These are phyloP conservation scores for Sebastes hubbsi DNA, from an alignment of 2,797 vertebrate genomes.

Conservation along the genomic window DNA sequence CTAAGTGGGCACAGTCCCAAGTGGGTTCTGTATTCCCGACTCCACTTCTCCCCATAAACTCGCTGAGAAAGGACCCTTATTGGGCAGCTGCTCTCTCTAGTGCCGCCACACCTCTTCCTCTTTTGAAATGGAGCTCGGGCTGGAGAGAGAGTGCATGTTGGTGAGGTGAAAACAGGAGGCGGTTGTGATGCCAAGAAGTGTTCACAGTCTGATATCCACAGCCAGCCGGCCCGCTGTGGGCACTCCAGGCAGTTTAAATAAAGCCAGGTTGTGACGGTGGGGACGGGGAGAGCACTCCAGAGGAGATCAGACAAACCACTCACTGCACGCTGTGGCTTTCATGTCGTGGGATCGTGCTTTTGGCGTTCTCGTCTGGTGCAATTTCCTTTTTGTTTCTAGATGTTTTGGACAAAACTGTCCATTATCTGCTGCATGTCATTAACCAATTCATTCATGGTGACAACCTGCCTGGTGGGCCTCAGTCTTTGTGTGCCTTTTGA, in stretches of 20 bases:
- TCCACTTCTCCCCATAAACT: constrained; percentile 45
- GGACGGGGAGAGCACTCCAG: constrained; percentile 38
- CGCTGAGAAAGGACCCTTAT: constrained; percentile 44
- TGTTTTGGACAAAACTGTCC: constrained; percentile 21
- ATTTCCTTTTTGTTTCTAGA: constrained; percentile 15
- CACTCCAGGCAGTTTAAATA: constrained; percentile 48
- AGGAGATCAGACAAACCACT: constrained; percentile 52
- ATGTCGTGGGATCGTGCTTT: constrained; percentile 38
- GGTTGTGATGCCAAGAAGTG: constrained; percentile 45
- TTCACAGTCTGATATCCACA: constrained; percentile 42
- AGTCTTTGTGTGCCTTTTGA: not conserved
- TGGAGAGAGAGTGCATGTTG: constrained; percentile 53
- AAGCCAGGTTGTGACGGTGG: constrained; percentile 56
- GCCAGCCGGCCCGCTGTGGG: constrained; percentile 34
- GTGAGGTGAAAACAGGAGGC: constrained; percentile 45
- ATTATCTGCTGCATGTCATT: constrained; percentile 19
- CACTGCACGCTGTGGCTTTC: constrained; percentile 34
- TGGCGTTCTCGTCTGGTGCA: not conserved
- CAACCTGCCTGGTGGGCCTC: constrained; percentile 4
- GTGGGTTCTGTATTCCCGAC: constrained; percentile 37
- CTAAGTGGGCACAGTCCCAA: constrained; percentile 40
- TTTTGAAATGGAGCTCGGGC: constrained; percentile 75
- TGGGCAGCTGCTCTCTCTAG: constrained; percentile 62
- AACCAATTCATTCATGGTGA: not conserved
- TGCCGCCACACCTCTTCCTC: constrained; percentile 10